Conservation (phyloP, 2,888 invertebrate genomes). For the Rhodophaea formosa region DNA sequence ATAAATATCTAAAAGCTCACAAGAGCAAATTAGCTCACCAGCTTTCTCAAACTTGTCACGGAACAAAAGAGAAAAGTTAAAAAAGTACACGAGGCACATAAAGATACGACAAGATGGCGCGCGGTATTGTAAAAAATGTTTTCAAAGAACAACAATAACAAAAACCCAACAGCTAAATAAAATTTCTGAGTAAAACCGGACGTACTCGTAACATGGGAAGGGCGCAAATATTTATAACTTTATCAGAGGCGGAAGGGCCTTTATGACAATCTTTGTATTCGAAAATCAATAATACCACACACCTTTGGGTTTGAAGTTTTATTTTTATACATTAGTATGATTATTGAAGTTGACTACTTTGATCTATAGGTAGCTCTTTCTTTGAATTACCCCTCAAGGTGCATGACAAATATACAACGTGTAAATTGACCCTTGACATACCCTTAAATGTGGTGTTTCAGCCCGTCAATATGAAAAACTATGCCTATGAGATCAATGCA, state of each 20-base stretch:
- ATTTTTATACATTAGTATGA: background rate
- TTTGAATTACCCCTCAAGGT: too few relatives aligned
- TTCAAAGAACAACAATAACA: constrained; percentile 18
- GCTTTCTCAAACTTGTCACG: background rate
- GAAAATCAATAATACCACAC: constrained; percentile 27
- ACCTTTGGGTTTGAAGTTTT: constrained; percentile 16
- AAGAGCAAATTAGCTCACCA: background rate
- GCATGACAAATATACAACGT: too few relatives aligned
- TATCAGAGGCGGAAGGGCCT: constrained; percentile 24
- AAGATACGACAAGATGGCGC: constrained; percentile 10
- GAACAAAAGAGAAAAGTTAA: background rate
- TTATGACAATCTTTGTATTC: constrained; percentile 27
- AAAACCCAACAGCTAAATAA: constrained; percentile 19
- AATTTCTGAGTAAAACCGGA: constrained; percentile 23
- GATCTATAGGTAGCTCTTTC: too few relatives aligned
- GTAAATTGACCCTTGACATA: too few relatives aligned
- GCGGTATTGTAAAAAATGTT: constrained; percentile 12
- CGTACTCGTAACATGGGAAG: constrained; percentile 24
- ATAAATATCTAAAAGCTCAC: background rate
- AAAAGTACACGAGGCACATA: constrained; percentile 4
- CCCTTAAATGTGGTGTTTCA: too few relatives aligned
- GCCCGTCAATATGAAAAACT: too few relatives aligned
- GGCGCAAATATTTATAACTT: constrained; percentile 29
- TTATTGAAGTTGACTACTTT: too few relatives aligned
- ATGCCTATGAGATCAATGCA: too few relatives aligned